Conservation (phyloP, 2,888 invertebrate genomes). For the Phymatocera aterrima region DNA sequence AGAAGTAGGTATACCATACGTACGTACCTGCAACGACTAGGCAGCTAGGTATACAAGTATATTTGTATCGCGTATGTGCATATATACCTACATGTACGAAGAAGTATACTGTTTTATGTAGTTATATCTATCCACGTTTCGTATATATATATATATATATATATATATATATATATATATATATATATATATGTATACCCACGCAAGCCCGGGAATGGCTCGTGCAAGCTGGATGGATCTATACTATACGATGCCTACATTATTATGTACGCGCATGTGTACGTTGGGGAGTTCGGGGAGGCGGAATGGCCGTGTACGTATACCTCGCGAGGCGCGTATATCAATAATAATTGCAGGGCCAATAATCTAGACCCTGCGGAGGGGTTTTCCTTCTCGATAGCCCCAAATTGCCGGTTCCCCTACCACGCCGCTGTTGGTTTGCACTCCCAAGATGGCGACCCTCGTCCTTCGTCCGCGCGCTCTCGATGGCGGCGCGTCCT, state of each 20-base stretch:
- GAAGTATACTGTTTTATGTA: too few relatives aligned
- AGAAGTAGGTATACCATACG: neutral
- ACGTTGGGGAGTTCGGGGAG: constrained; percentile 27
- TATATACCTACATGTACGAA: neutral
- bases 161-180: neutral
- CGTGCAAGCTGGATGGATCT: neutral
- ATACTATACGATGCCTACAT: neutral
- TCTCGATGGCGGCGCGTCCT: constrained; percentile 71
- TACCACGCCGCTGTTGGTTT: constrained; percentile 60
- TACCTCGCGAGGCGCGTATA: constrained; percentile 69
- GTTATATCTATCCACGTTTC: neutral
- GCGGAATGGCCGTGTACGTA: constrained; percentile 48
- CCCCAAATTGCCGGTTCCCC: constrained; percentile 75
- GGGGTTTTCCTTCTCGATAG: constrained; percentile 68
- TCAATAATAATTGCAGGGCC: constrained; percentile 74
- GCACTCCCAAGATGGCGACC: constrained; percentile 50
- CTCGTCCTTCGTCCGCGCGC: constrained; percentile 64
- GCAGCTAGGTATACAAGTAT: neutral
- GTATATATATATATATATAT: neutral
- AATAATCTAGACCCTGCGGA: constrained; percentile 72
- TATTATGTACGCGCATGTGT: neutral
- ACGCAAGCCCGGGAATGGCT: neutral
- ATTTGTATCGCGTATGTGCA: neutral
- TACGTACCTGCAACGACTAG: neutral
- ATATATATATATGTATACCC: neutral